Percentiles rank a stretch among this genome's conserved stretches.
Conservation (phyloP, 1,140 invertebrate genomes). For the Euborellia annulipes region DNA sequence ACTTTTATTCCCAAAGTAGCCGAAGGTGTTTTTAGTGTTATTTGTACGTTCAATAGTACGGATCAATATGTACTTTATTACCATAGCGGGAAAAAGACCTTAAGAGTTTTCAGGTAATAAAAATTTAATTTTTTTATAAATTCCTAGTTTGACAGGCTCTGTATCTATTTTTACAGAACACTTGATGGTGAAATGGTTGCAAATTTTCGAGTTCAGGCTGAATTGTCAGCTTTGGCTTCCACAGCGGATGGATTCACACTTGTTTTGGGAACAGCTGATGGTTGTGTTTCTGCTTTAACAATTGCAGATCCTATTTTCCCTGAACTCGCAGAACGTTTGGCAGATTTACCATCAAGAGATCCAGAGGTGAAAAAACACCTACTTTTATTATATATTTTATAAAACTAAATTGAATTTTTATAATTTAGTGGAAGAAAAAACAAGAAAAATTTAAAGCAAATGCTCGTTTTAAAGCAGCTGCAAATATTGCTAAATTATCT, state of each 20-base stretch:
- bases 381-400: no score
- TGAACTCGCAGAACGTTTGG: conserved; percentile 44
- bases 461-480: conserved; percentile 49
- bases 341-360: conserved; percentile 50
- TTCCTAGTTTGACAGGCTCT: no score
- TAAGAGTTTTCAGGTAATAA: conserved; percentile 68
- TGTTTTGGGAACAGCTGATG: conserved; percentile 82
- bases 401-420: conserved; percentile 6
- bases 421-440: conserved; percentile 49
- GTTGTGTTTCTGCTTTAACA: conserved; percentile 79
- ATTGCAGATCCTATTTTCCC: conserved; percentile 61
- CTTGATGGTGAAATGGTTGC: conserved; percentile 77
- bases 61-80: conserved; percentile 95
- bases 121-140: conserved; percentile 8
- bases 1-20: conserved; percentile 84
- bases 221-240: conserved; percentile 70
- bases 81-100: conserved; percentile 82
- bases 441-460: conserved; percentile 44
- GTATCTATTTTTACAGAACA: conserved; percentile 38
- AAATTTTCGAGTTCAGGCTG: conserved; percentile 83
- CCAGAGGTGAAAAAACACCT: conserved; percentile 48
- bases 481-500: conserved; percentile 30
- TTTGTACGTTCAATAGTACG: conserved; percentile 83
- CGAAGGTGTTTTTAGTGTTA: conserved; percentile 92
- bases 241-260: conserved; percentile 65